Percentiles rank a stretch among this genome's conserved stretches.
Conservation (phyloP, 2,113 vertebrate species). For the Pseudorectes ferrugineus region DNA sequence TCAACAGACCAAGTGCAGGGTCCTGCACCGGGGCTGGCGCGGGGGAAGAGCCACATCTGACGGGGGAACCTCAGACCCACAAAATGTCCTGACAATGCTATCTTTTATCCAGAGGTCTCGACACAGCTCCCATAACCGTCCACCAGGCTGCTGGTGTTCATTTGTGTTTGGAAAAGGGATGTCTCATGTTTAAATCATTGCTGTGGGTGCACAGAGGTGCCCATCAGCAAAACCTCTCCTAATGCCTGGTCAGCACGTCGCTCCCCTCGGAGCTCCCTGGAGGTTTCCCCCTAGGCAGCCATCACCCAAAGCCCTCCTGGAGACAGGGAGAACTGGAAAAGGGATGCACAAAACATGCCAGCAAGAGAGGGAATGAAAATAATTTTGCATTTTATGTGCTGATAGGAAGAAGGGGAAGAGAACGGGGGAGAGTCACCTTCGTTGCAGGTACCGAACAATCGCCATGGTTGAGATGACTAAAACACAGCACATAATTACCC, state of each 20-base stretch:
- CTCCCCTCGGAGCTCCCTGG: neutral
- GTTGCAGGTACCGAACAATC: neutral
- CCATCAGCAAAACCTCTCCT: neutral
- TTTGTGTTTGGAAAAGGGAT: neutral
- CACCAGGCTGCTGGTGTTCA: neutral
- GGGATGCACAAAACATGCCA: neutral
- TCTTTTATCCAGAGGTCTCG: neutral
- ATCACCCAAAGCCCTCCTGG: neutral
- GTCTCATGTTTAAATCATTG: rapidly evolving
- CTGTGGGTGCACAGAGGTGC: neutral
- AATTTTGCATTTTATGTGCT: neutral
- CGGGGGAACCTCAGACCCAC: neutral
- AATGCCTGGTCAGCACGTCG: rapidly evolving
- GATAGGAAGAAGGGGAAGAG: neutral
- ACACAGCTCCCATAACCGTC: neutral
- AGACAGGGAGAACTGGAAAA: neutral
- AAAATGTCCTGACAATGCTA: neutral
- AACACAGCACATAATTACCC: neutral
- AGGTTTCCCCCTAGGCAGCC: neutral
- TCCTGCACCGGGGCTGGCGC: neutral
- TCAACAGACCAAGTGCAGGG: neutral
- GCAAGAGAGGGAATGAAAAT: neutral
- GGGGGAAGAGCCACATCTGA: neutral
- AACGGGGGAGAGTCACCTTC: neutral
- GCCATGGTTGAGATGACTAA: neutral